Evolutionary conservation across 2,113 vertebrate species (phyloP).

Genomic region (Rhadina sibilatrix): DNA sequence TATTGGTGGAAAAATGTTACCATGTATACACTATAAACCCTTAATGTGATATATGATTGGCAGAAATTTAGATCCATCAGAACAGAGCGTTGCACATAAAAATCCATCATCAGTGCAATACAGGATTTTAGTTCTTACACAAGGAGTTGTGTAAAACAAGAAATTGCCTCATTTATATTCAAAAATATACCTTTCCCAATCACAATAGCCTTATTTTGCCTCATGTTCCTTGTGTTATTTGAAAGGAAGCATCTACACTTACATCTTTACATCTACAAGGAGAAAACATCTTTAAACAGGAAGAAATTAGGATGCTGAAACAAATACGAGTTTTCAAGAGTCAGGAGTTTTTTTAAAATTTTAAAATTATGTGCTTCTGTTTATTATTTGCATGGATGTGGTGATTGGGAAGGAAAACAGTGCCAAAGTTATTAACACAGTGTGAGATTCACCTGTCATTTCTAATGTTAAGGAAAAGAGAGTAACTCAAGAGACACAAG

Average conservation of each 20-base stretch:
- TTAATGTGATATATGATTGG: not conserved
- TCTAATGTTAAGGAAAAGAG: not conserved
- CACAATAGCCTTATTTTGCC: not conserved
- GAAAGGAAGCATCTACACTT: not conserved
- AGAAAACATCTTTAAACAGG: not conserved
- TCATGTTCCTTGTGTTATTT: not conserved
- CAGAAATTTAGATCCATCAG: not conserved
- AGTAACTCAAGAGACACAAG: not conserved
- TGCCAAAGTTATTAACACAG: not conserved
- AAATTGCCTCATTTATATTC: not conserved
- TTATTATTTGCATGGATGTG: not conserved
- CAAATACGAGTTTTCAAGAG: not conserved
- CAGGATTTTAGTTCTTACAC: not conserved
- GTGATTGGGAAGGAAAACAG: not conserved
- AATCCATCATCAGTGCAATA: not conserved
- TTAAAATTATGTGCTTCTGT: not conserved
- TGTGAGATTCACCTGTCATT: not conserved
- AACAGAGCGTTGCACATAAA: not conserved
- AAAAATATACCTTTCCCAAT: not conserved
- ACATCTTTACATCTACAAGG: not conserved
- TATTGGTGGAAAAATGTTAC: not conserved
- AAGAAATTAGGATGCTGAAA: not conserved
- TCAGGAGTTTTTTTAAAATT: not conserved
- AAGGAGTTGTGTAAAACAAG: not conserved
- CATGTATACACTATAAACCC: not conserved